Evolutionary conservation across 1,140 invertebrate genomes (phyloP).

Genomic region (Calephelis nemesis): DNA sequence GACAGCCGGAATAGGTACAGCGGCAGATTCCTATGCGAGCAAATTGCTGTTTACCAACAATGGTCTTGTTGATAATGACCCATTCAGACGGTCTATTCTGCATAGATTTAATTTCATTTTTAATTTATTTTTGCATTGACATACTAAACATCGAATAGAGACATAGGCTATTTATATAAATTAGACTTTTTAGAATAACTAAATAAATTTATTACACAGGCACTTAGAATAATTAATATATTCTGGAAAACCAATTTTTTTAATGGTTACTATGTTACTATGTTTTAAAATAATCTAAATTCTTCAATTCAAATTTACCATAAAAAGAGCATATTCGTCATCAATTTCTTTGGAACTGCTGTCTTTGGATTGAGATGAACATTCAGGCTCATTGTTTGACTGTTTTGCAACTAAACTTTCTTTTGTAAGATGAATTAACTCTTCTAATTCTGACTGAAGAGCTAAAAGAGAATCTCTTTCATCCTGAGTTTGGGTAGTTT

Average conservation of each 20-base stretch:
- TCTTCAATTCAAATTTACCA: slow-evolving; percentile 67
- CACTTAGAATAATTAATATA: neutral
- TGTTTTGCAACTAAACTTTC: slow-evolving; percentile 73
- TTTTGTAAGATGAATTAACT: slow-evolving; percentile 83
- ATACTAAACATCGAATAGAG: no score
- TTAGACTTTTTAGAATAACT: no score
- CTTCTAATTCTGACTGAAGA: slow-evolving; percentile 82
- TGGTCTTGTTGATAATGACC: no score
- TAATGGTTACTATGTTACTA: no score
- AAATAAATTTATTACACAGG: neutral
- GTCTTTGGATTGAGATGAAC: slow-evolving; percentile 29
- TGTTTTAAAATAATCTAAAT: neutral
- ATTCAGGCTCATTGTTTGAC: slow-evolving; percentile 23
- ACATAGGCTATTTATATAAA: no score
- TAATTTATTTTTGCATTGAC: no score
- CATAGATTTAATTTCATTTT: no score
- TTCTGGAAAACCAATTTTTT: no score
- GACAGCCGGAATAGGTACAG: no score
- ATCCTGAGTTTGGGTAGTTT: slow-evolving; percentile 64
- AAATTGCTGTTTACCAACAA: no score
- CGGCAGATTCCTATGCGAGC: no score
- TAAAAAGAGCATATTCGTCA: slow-evolving; percentile 86
- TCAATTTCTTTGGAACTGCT: slow-evolving; percentile 65
- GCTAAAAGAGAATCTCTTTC: slow-evolving; percentile 81
- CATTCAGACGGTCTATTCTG: no score